Base-by-base conservation (phyloP, 1,140 invertebrate species). In the Leptopilina clavipes region DNA sequence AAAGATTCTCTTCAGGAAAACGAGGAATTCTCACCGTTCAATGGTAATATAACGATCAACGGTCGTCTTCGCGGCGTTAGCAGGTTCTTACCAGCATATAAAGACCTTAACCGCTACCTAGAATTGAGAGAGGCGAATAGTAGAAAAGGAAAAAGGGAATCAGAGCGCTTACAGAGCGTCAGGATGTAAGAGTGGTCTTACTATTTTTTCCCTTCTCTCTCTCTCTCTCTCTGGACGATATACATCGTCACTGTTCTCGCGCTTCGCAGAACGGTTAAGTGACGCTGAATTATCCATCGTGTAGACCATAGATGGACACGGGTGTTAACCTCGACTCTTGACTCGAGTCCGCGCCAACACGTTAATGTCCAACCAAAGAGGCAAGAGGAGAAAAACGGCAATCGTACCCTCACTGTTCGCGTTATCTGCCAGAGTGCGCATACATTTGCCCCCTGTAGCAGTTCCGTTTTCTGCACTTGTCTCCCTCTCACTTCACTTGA, bases 391-490 rank as follows among this genome's bases (percentile, higher is more conserved):
- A 81, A 77, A 75, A 79, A 75, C 75, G 73, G 71, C 78, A 77
- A 76, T 78, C 76, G 70, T 76, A 45, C 73, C 75, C 73, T 78
- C 56, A 25, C 56, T 59, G 56, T 59, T 19, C 25, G 59, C 59
- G 12, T 37, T 79, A 78, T 82, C 76, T 77, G 40, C 65, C 18
- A 40, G 37, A 19, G 17, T 72, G 74, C 44, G 74, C 75, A 76
- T 76, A 75, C 56, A 75, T 72, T 75, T 74, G 44, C 74, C 75
- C 76, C 72, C 73, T 71, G 76, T 78, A 76, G 73, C 71, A 79
- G 78, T 79, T 82, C 78, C 78, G 81, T 82, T 79, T 79, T 78
- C 81, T 78, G 37, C 14, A 25, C 73, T 77, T 74, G 73, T 74
- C 65, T 77, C 72, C 71, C 19, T 70, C 56, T 71, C 72, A 54